Evolutionary conservation across 2,888 invertebrate species (phyloP).

Genomic region (Trypoxylon attenuatum): DNA sequence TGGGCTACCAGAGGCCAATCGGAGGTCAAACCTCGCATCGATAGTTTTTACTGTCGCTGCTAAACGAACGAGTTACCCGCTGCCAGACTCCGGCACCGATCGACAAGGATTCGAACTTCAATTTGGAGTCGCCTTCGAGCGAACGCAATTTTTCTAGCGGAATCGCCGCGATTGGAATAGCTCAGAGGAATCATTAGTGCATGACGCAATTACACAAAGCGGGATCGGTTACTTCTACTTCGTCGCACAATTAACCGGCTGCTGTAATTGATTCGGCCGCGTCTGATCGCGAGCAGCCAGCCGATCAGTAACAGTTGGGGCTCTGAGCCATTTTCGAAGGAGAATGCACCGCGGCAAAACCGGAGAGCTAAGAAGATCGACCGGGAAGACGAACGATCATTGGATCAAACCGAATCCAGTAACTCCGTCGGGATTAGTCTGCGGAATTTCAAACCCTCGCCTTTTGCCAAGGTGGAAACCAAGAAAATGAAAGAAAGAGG

Average conservation of each 20-base stretch:
- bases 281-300: neutral
- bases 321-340: neutral
- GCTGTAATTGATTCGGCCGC: conserved; percentile 3
- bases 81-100: neutral
- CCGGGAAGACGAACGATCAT: conserved; percentile 46
- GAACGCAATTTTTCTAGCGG: conserved; percentile 1
- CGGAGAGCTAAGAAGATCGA: conserved; percentile 13
- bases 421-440: conserved; percentile 69
- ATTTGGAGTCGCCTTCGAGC: neutral
- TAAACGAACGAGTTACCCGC: neutral
- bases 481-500: conserved; percentile 15
- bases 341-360: neutral
- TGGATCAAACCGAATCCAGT: conserved; percentile 70
- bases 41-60: neutral
- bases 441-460: conserved; percentile 56
- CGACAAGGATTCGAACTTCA: neutral
- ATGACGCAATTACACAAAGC: neutral
- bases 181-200: neutral
- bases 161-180: conserved; percentile 9
- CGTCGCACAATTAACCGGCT: neutral
- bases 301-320: neutral
- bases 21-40: neutral
- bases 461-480: conserved; percentile 31
- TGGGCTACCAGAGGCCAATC: neutral
- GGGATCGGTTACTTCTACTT: neutral